These are phyloP conservation scores for Helostoma temminkii DNA, from an alignment of 2,797 vertebrate species.

Conservation along the genomic window DNA sequence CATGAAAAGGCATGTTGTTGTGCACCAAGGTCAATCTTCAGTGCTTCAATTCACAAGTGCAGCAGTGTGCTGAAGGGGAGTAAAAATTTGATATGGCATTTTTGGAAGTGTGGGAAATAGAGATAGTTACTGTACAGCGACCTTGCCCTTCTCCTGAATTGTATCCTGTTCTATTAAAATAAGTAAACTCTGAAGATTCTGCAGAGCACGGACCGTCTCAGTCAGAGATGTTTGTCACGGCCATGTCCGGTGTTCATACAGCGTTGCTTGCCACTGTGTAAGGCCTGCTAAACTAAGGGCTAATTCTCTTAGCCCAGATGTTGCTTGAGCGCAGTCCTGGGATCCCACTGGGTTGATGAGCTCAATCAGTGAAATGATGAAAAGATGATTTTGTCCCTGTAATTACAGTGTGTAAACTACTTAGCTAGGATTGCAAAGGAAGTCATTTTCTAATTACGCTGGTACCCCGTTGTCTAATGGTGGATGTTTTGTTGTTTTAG, in stretches of 20 bases:
- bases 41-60: conserved; percentile 42
- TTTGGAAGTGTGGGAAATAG: conserved; percentile 61
- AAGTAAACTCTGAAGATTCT: neutral
- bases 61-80: conserved; percentile 43
- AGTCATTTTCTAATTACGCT: conserved; percentile 99
- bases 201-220: conserved; percentile 1
- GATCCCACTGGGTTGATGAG: conserved; percentile 99
- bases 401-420: conserved; percentile 99
- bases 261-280: conserved; percentile 62
- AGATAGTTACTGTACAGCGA: conserved; percentile 32
- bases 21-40: conserved; percentile 68
- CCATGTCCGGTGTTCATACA: conserved; percentile 62
- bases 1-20: conserved; percentile 63
- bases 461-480: conserved; percentile 99
- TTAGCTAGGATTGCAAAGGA: conserved; percentile 99
- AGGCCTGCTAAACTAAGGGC: conserved; percentile 94
- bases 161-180: conserved; percentile 14
- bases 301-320: conserved; percentile 99
- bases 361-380: conserved; percentile 99
- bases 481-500: conserved; percentile 99
- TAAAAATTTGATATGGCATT: conserved; percentile 61
- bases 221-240: conserved; percentile 38
- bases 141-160: conserved; percentile 36
- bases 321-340: conserved; percentile 99
- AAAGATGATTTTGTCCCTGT: conserved; percentile 99